phyloP scores from a whole-genome alignment of 2,888 invertebrate genomes.

The Erannis defoliaria region DNA sequence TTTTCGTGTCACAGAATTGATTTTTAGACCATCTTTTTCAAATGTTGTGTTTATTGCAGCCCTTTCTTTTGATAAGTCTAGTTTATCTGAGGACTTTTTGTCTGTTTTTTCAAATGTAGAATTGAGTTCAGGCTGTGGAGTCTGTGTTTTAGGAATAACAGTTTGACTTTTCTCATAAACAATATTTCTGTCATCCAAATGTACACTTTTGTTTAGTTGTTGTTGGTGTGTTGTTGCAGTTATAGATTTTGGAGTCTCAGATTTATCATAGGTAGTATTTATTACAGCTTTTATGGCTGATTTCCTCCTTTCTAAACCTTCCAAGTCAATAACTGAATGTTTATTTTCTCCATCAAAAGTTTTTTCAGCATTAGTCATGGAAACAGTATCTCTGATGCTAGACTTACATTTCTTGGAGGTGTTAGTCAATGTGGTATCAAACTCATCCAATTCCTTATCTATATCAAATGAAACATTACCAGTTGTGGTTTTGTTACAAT shows the following conservation, averaged over 20 bases:
- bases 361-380: not conserved
- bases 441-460: not conserved
- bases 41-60: slow-evolving; percentile 24
- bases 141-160: not conserved
- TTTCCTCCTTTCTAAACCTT: slow-evolving; percentile 31
- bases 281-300: slow-evolving; percentile 35
- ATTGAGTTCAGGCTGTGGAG: slow-evolving; percentile 3
- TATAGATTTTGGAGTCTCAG: slow-evolving; percentile 1
- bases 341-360: slow-evolving; percentile 16
- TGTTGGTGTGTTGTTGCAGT: not conserved
- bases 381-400: slow-evolving; percentile 10
- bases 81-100: not conserved
- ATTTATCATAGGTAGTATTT: slow-evolving; percentile 22
- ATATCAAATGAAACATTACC: slow-evolving; percentile 3
- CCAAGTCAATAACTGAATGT: slow-evolving; percentile 30
- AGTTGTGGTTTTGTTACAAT: not conserved
- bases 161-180: not conserved
- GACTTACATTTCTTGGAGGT: slow-evolving; percentile 26
- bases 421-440: slow-evolving; percentile 5
- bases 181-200: not conserved
- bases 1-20: not conserved
- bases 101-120: slow-evolving; percentile 5
- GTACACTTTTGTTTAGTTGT: not conserved
- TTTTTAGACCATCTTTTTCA: slow-evolving; percentile 20
- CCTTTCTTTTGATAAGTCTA: not conserved